Evolutionary conservation across 2,797 vertebrate genomes (phyloP).

Genomic region (Odontamblyopus lacepedii): DNA sequence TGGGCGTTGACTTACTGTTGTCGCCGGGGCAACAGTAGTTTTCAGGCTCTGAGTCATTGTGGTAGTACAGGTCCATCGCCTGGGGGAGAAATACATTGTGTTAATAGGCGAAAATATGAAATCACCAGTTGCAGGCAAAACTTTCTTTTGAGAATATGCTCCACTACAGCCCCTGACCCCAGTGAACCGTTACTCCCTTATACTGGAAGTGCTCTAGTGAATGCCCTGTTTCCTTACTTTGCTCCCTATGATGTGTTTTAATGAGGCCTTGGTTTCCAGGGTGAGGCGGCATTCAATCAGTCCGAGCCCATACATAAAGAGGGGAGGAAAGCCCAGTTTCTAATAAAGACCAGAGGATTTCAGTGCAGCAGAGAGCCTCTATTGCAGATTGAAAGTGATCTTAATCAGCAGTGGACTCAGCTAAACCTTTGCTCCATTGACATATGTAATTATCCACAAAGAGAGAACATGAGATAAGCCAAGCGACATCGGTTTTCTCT

Average conservation of each 20-base stretch:
- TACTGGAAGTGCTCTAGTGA: slow-evolving; percentile 20
- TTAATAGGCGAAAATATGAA: slow-evolving; percentile 33
- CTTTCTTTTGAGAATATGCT: background rate
- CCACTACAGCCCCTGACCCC: background rate
- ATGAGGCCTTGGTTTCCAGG: slow-evolving; percentile 43
- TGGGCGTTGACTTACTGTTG: slow-evolving; percentile 72
- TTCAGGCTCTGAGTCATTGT: slow-evolving; percentile 77
- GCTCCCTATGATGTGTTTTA: slow-evolving; percentile 34
- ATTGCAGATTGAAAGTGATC: slow-evolving; percentile 15
- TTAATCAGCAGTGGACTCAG: background rate
- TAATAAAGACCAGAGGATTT: slow-evolving; percentile 17
- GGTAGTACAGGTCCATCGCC: slow-evolving; percentile 83
- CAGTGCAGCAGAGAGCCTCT: slow-evolving; percentile 9
- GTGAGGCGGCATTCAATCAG: slow-evolving; percentile 45
- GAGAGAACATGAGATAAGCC: background rate
- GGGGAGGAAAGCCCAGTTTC: slow-evolving; percentile 26
- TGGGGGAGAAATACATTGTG: slow-evolving; percentile 48
- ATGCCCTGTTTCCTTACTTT: slow-evolving; percentile 20
- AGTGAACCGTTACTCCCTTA: slow-evolving; percentile 12
- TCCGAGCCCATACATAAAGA: slow-evolving; percentile 2
- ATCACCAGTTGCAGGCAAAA: background rate
- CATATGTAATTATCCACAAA: slow-evolving; percentile 3
- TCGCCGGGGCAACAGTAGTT: slow-evolving; percentile 76
- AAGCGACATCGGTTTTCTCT: background rate
- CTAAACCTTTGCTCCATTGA: slow-evolving; percentile 13